Evolutionary conservation across 30 jellyfish, hydroid and myxozoan genomes (phyloP).

Genomic region (Cassiopea andromeda): DNA sequence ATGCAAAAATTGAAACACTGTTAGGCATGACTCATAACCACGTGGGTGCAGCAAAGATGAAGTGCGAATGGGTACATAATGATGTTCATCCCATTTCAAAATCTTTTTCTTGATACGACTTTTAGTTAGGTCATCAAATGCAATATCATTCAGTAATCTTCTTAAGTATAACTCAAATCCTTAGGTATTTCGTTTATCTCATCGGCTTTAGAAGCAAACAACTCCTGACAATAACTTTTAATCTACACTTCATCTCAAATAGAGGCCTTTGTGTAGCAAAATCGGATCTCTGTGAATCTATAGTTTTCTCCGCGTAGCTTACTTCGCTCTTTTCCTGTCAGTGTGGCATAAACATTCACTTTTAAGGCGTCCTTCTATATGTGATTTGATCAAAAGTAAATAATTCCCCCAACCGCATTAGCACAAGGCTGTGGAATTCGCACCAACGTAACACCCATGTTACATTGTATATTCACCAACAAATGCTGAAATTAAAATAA

Average conservation of each 20-base stretch:
- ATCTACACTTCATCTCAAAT: slow-evolving; percentile 27
- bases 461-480: too few species aligned
- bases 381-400: neutral
- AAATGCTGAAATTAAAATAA: too few species aligned
- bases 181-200: slow-evolving; percentile 37
- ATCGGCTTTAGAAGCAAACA: slow-evolving; percentile 26
- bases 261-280: slow-evolving; percentile 1
- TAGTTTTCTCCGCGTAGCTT: neutral
- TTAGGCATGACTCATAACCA: too few species aligned
- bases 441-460: neutral
- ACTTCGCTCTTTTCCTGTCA: slow-evolving; percentile 29
- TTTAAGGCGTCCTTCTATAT: neutral
- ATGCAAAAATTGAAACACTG: too few species aligned
- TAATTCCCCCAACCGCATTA: neutral
- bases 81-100: neutral
- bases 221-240: slow-evolving; percentile 14
- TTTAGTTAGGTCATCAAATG: slow-evolving; percentile 36
- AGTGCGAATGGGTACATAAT: neutral
- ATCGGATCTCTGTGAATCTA: slow-evolving; percentile 12
- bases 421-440: neutral
- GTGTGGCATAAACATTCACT: neutral
- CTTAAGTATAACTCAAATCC: slow-evolving; percentile 33
- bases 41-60: neutral
- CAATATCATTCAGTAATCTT: slow-evolving; percentile 17
- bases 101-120: neutral